These are phyloP conservation scores for Corythucha ciliata DNA, from an alignment of 2,888 invertebrate genomes.

Conservation along the genomic window DNA sequence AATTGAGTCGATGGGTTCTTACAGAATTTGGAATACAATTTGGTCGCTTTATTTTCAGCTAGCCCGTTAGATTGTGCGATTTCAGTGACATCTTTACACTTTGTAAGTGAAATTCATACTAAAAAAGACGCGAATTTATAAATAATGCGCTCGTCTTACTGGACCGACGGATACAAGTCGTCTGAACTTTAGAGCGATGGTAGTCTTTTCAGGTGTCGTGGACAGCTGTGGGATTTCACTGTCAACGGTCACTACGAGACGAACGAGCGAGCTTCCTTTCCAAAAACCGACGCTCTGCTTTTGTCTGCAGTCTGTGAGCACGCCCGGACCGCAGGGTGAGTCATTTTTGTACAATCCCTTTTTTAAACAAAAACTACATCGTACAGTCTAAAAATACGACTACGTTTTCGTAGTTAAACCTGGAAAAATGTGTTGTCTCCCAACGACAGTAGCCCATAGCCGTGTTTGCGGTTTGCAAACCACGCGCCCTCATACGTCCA, in stretches of 20 bases:
- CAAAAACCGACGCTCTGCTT: conserved; percentile 25
- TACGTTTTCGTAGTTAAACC: background rate
- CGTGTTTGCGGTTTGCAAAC: conserved; percentile 14
- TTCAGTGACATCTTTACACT: conserved; percentile 1
- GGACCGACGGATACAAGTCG: conserved; percentile 16
- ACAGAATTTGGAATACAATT: conserved; percentile 22
- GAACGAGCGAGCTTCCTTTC: conserved; percentile 19
- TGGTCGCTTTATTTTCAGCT: conserved; percentile 2
- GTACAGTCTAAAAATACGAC: background rate
- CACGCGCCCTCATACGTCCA: conserved; percentile 25
- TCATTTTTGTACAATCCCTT: conserved; percentile 23
- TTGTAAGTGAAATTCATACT: background rate
- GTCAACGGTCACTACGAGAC: conserved; percentile 10
- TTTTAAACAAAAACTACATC: background rate
- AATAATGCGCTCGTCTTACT: conserved; percentile 10
- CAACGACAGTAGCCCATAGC: conserved; percentile 22
- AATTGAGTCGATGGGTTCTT: conserved; percentile 22
- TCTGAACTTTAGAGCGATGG: conserved; percentile 11
- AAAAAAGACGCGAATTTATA: background rate
- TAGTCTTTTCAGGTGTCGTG: background rate
- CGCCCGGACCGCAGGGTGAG: conserved; percentile 24
- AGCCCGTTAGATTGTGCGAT: background rate
- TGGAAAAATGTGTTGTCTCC: conserved; percentile 15
- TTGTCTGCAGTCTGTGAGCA: conserved; percentile 20
- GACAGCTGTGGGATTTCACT: conserved; percentile 11